Evolutionary conservation across 1,140 invertebrate genomes (phyloP).

Genomic region (Drosophila kanapiae): DNA sequence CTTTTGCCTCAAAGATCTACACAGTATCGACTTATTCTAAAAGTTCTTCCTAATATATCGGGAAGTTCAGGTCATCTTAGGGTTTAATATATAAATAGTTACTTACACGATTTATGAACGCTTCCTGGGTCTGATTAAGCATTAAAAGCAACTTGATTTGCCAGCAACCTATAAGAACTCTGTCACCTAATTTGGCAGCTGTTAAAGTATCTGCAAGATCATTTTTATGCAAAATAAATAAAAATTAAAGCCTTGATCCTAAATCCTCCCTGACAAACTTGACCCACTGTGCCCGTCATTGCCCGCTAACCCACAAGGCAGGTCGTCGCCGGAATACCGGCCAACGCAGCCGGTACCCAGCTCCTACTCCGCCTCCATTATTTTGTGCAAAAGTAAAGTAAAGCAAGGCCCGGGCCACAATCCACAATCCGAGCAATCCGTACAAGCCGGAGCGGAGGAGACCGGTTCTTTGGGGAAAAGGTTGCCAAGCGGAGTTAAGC

Average conservation of each 20-base stretch:
- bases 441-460: conserved; percentile 15
- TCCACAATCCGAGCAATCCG: conserved; percentile 30
- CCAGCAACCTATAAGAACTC: too few species aligned
- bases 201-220: too few species aligned
- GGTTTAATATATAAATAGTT: too few species aligned
- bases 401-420: conserved; percentile 24
- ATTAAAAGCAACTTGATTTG: too few species aligned
- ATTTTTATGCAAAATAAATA: too few species aligned
- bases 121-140: too few species aligned
- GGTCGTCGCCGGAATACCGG: conserved; percentile 38
- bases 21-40: too few species aligned
- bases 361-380: conserved; percentile 3
- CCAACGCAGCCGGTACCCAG: conserved; percentile 3
- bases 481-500: conserved; percentile 62
- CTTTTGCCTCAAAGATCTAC: too few species aligned
- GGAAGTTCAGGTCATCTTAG: too few species aligned
- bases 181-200: too few species aligned
- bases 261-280: not conserved
- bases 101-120: too few species aligned
- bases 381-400: conserved; percentile 37
- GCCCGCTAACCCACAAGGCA: conserved; percentile 38
- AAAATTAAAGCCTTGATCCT: too few species aligned
- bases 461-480: conserved; percentile 67
- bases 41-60: not conserved
- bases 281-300: conserved; percentile 21